phyloP scores from a whole-genome alignment of 2,888 invertebrate species.

The Chydorus sphaericus region DNA sequence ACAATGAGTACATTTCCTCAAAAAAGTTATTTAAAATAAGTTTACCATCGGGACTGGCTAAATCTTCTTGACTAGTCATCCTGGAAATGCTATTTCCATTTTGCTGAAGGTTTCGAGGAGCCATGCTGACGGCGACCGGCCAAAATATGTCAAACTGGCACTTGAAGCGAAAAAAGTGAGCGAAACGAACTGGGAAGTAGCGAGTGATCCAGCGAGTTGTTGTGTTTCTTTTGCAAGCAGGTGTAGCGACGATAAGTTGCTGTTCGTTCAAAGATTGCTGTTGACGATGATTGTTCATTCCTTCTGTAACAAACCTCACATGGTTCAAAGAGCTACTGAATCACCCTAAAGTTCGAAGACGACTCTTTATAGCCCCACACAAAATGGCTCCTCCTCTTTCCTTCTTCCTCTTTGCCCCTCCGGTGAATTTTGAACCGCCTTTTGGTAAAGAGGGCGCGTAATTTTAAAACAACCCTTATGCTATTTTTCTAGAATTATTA shows the following conservation, averaged over 20 bases:
- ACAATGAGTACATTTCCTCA: background rate
- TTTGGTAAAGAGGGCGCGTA: too few relatives aligned
- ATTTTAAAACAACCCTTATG: too few relatives aligned
- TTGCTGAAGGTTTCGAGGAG: background rate
- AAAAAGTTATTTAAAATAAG: background rate
- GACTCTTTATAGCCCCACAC: too few relatives aligned
- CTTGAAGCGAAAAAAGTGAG: background rate
- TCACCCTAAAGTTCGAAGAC: too few relatives aligned
- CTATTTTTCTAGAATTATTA: too few relatives aligned
- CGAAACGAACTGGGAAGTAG: background rate
- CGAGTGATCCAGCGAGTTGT: background rate
- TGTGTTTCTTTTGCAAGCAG: background rate
- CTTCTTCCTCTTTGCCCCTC: too few relatives aligned
- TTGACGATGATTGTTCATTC: too few relatives aligned
- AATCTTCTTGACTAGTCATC: background rate
- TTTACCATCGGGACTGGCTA: background rate
- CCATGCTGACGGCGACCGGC: background rate
- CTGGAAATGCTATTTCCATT: background rate
- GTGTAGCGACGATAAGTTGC: background rate
- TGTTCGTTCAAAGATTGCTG: background rate
- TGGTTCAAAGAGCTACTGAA: too few relatives aligned
- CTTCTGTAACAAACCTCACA: too few relatives aligned
- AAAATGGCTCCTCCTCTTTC: too few relatives aligned
- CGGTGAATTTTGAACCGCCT: too few relatives aligned
- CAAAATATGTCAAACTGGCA: background rate